Evolutionary conservation across 2,113 vertebrate species (phyloP).

Genomic region (Emydocephalus ijimae): DNA sequence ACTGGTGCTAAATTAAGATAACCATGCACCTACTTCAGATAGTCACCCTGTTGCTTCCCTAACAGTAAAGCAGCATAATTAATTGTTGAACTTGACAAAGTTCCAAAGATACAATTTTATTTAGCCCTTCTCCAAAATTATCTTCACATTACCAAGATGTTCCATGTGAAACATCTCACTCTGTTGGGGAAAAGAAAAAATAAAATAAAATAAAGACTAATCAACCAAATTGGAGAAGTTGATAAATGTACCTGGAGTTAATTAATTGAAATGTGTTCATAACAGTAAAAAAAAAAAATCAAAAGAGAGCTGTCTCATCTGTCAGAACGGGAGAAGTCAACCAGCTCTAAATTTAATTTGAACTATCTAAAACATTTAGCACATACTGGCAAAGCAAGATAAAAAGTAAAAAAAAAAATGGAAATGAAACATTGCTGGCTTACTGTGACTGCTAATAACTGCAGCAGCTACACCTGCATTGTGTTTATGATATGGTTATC

Average conservation of each 20-base stretch:
- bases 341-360: not conserved
- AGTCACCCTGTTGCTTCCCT: not conserved
- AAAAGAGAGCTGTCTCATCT: not conserved
- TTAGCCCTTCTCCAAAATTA: not conserved
- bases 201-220: not conserved
- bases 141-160: not conserved
- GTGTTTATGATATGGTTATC: constrained; percentile 8
- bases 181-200: not conserved
- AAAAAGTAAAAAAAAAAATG: not conserved
- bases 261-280: not conserved
- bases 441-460: not conserved
- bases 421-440: not conserved
- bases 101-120: not conserved
- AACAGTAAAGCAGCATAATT: not conserved
- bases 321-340: not conserved
- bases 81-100: not conserved
- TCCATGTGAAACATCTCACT: not conserved
- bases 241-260: not conserved
- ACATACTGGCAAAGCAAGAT: not conserved
- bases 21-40: not conserved
- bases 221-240: not conserved
- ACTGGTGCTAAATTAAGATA: not conserved
- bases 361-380: not conserved
- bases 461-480: not conserved
- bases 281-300: not conserved